Evolutionary conservation across 2,113 vertebrate species (phyloP), one percentile per base, ranked within the genome.

Genomic region (Acinonyx jubatus): DNA sequence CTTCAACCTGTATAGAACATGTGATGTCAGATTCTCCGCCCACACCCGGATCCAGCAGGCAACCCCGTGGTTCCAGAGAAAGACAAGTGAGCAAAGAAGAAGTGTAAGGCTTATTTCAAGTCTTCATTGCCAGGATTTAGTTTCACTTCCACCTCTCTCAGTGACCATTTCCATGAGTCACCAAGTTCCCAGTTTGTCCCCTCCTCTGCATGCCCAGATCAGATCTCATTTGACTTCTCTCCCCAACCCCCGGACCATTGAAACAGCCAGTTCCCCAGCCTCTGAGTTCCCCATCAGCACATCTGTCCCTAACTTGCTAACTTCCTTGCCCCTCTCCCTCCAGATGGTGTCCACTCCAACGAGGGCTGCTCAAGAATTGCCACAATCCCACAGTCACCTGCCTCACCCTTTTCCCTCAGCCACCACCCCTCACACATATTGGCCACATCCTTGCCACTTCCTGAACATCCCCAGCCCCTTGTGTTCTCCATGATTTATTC

Each of bases 1-100:
- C 38, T 76, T 36, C 29, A 14, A 33, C 18, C 18, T 41, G 3
- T 41, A 1, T 57, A 50, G 12, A 31, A 31, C 3, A 6, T 2
- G 0, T 15, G 25, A 16, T 50, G 10, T 33, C 3, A 57, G 12
- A 23, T 29, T 89, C 36, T 45, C 14, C 11, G 5, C 21, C 10
- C 15, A 5, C 16, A 11, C 52, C 31, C 31, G 52, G 10, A 84
- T 9, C 57, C 14, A 9, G 5, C 0, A 41, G 4, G 8, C 2
- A 0, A 25, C 36, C 25, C 3, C 14, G 2, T 21, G 36, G 12
- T 76, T 23, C 14, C 0, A 0, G 38, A 48, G 29, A 41, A 71
- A 61, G n/a, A 18, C 23, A 69, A 12, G 11, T 12, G 8, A n/a
- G 41, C 61, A 76, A 83, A 48, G 5, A 4, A 52, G 65, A 95